Conservation (phyloP, 2,113 vertebrate genomes). For the Gallinago undulata region DNA sequence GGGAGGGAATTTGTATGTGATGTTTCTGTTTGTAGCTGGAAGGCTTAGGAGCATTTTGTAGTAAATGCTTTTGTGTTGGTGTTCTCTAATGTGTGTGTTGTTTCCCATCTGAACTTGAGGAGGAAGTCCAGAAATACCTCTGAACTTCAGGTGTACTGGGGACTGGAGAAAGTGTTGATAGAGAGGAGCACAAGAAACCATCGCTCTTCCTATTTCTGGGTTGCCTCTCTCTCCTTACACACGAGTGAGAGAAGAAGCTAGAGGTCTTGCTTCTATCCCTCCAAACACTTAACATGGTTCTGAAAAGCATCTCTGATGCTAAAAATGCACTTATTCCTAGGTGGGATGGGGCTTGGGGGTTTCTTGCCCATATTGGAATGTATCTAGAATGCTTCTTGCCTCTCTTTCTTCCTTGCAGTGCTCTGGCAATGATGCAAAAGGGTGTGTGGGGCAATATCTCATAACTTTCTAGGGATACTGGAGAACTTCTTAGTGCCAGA, state of each 20-base stretch:
- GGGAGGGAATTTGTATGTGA: not conserved
- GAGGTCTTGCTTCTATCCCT: not conserved
- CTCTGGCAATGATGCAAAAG: not conserved
- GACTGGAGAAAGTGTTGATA: not conserved
- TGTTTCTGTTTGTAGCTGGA: not conserved
- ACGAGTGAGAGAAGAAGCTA: not conserved
- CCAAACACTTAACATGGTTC: not conserved
- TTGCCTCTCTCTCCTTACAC: not conserved
- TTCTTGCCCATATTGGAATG: not conserved
- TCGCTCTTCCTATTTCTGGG: not conserved
- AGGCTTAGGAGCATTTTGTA: not conserved
- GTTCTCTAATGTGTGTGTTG: not conserved
- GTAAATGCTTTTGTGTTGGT: not conserved
- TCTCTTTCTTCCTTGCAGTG: not conserved
- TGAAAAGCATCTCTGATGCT: not conserved
- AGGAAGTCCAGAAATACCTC: not conserved
- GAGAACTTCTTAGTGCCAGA: not conserved
- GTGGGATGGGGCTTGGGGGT: not conserved
- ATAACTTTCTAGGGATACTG: not conserved
- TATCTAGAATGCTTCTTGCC: not conserved
- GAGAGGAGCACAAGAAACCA: not conserved
- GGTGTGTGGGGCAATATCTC: not conserved
- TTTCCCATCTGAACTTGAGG: not conserved
- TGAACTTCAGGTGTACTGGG: not conserved
- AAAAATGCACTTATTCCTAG: not conserved